Percentiles rank a stretch among this genome's conserved stretches.
phyloP scores from a whole-genome alignment of 1,140 invertebrate genomes.

The Zaprionus ghesquierei region DNA sequence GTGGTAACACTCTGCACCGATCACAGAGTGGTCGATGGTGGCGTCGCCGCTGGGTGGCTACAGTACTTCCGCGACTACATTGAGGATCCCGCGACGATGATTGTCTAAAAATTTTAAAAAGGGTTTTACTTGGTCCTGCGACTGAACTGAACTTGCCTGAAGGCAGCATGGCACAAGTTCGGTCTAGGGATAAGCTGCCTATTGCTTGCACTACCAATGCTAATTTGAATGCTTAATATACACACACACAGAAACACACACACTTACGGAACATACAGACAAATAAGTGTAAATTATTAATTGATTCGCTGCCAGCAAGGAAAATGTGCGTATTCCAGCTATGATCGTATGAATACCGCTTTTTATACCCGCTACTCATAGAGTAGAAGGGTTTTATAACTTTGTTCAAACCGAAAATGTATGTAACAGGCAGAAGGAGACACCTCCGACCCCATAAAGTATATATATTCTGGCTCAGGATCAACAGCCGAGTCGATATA shows the following conservation, averaged over 20 bases:
- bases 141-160: background rate
- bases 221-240: background rate
- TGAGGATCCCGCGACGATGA: slow-evolving; percentile 91
- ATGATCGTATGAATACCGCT: background rate
- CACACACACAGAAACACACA: background rate
- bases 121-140: background rate
- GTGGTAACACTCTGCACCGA: slow-evolving; percentile 95
- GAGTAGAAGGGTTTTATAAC: too few species aligned
- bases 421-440: too few species aligned
- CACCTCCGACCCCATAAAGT: too few species aligned
- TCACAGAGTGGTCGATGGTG: slow-evolving; percentile 91
- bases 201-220: background rate
- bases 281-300: slow-evolving; percentile 53
- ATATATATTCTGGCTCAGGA: too few species aligned
- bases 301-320: slow-evolving; percentile 22
- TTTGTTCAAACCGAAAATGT: too few species aligned
- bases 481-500: too few species aligned
- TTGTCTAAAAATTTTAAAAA: slow-evolving; percentile 84
- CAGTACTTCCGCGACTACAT: slow-evolving; percentile 90
- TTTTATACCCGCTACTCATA: too few species aligned
- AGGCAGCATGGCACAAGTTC: background rate
- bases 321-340: background rate
- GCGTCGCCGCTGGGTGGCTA: slow-evolving; percentile 94
- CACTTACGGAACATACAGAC: too few species aligned
- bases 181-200: background rate